Percentiles rank a stretch among this genome's conserved stretches.
phyloP scores from a whole-genome alignment of 1,140 invertebrate genomes.

The Drusus annulatus region DNA sequence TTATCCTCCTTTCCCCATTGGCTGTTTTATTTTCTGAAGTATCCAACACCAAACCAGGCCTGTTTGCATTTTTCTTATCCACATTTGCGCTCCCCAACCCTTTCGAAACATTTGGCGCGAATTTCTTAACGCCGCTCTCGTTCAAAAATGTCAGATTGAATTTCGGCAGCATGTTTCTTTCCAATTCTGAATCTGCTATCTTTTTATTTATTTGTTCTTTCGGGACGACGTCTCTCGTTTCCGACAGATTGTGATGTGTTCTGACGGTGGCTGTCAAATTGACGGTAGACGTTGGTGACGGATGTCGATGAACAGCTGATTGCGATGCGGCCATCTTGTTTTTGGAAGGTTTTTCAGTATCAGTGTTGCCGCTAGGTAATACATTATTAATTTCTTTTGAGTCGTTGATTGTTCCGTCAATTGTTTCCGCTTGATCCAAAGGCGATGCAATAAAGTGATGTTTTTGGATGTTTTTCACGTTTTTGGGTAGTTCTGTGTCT shows the following conservation, averaged over 20 bases:
- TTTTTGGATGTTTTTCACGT: slow-evolving; percentile 45
- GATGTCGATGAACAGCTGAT: slow-evolving; percentile 12
- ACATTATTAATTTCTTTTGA: slow-evolving; percentile 53
- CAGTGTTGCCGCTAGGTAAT: slow-evolving; percentile 29
- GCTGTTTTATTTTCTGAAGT: slow-evolving; percentile 35
- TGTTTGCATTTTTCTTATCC: slow-evolving; percentile 24
- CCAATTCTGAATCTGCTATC: slow-evolving; percentile 39
- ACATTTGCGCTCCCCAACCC: neutral
- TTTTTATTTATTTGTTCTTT: slow-evolving; percentile 46
- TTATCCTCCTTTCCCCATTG: slow-evolving; percentile 37
- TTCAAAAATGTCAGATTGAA: slow-evolving; percentile 45
- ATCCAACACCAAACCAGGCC: neutral
- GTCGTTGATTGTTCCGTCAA: slow-evolving; percentile 40
- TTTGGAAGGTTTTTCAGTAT: slow-evolving; percentile 39
- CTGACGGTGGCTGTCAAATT: slow-evolving; percentile 18
- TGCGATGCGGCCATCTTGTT: slow-evolving; percentile 29
- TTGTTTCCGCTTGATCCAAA: slow-evolving; percentile 43
- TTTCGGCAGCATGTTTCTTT: slow-evolving; percentile 53
- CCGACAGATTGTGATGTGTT: neutral
- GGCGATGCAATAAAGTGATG: slow-evolving; percentile 23
- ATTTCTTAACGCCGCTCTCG: slow-evolving; percentile 52
- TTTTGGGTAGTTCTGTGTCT: slow-evolving; percentile 42
- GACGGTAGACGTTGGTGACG: neutral
- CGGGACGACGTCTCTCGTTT: neutral
- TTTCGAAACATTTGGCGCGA: slow-evolving; percentile 47